These are phyloP conservation scores for Scaeva pyrastri DNA, from an alignment of 2,888 invertebrate species.

Conservation along the genomic window DNA sequence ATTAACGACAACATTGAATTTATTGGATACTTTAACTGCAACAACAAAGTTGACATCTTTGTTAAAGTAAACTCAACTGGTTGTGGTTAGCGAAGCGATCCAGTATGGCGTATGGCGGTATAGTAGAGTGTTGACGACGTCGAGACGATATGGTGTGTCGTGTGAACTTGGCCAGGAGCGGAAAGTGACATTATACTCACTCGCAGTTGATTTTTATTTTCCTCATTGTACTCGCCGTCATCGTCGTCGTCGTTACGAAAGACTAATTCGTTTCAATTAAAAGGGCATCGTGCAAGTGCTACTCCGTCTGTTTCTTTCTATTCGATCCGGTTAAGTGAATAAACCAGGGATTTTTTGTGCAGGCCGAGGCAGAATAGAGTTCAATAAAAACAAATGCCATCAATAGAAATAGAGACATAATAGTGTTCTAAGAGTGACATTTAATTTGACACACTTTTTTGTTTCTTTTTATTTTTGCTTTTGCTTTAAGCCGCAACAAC, in stretches of 20 bases:
- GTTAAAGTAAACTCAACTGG: conserved; percentile 28
- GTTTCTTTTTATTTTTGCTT: too few relatives aligned
- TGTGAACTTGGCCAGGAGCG: conserved; percentile 58
- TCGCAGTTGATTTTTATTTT: conserved; percentile 6
- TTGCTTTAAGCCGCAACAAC: conserved; percentile 38
- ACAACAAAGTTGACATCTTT: conserved; percentile 41
- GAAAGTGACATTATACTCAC: conserved; percentile 23
- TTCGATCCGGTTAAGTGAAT: background rate
- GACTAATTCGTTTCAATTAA: conserved; percentile 67
- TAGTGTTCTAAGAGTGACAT: conserved; percentile 46
- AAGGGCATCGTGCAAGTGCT: conserved; percentile 65
- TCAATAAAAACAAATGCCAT: conserved; percentile 21
- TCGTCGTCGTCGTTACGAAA: conserved; percentile 21
- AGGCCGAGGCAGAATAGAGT: background rate
- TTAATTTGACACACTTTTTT: conserved; percentile 67
- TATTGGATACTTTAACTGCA: conserved; percentile 53
- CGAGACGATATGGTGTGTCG: conserved; percentile 27
- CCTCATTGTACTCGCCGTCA: conserved; percentile 6
- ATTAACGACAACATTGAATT: conserved; percentile 69
- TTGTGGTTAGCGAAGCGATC: background rate
- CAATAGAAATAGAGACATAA: conserved; percentile 31
- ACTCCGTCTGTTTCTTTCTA: conserved; percentile 52
- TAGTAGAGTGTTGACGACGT: too few relatives aligned
- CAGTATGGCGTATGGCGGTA: background rate
- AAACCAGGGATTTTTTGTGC: background rate